phyloP scores from a whole-genome alignment of 2,113 vertebrate genomes.

The Paraplagusia blochii region DNA sequence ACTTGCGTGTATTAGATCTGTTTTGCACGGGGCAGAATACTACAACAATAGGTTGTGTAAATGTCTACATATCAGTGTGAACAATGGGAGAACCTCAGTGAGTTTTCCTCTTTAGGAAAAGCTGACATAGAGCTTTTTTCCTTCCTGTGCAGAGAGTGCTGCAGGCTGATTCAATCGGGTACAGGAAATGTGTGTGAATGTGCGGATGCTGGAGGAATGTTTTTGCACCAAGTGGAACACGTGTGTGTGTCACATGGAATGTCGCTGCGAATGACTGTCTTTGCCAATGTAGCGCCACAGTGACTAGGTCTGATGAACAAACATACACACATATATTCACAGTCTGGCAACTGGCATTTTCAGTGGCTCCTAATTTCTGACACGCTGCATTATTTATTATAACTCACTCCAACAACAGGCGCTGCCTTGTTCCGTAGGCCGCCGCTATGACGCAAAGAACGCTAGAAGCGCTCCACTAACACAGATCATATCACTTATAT shows the following conservation, averaged over 20 bases:
- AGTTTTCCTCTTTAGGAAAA: conserved; percentile 70
- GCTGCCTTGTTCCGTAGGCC: conserved; percentile 19
- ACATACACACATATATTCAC: conserved; percentile 13
- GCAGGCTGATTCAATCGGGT: conserved; percentile 32
- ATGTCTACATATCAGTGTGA: conserved; percentile 44
- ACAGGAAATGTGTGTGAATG: conserved; percentile 76
- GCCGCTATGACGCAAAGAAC: conserved; percentile 1
- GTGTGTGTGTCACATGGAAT: conserved; percentile 59
- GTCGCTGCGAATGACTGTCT: conserved; percentile 42
- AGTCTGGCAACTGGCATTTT: conserved; percentile 16
- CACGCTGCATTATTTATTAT: conserved; percentile 17
- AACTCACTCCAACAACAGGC: conserved; percentile 28
- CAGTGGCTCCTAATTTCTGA: conserved; percentile 29
- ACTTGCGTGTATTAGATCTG: conserved; percentile 23
- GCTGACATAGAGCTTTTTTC: conserved; percentile 65
- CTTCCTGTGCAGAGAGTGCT: conserved; percentile 60
- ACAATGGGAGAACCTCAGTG: conserved; percentile 64
- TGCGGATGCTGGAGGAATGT: conserved; percentile 71
- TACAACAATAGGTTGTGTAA: conserved; percentile 62
- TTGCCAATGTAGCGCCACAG: conserved; percentile 58
- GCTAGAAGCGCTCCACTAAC: conserved; percentile 1
- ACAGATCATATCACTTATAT: conserved; percentile 10
- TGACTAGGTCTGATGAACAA: conserved; percentile 48
- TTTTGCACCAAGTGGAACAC: conserved; percentile 42
- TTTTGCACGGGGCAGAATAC: conserved; percentile 39